These are phyloP conservation scores for Cairina moschata DNA, from an alignment of 2,113 vertebrate species.

Conservation along the genomic window DNA sequence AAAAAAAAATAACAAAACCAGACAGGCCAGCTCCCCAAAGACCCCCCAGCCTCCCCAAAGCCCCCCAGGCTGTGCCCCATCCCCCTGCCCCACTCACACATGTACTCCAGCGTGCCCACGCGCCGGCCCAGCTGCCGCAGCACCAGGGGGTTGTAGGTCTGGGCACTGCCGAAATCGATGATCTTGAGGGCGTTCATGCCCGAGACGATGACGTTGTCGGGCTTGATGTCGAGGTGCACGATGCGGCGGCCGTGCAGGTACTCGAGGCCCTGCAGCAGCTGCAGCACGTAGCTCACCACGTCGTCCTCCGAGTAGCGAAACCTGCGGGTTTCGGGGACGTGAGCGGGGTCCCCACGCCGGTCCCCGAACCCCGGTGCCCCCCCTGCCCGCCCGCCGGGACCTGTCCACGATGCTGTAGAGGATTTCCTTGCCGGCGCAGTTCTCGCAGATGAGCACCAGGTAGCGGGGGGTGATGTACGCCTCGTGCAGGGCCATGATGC, in stretches of 20 bases:
- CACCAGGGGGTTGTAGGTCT: slow-evolving; percentile 92
- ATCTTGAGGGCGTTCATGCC: slow-evolving; percentile 92
- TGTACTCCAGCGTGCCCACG: slow-evolving; percentile 92
- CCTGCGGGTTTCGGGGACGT: slow-evolving; percentile 65
- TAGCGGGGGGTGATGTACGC: slow-evolving; percentile 97
- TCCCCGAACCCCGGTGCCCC: accelerated
- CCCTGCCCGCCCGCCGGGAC: slow-evolving; percentile 27
- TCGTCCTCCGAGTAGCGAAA: slow-evolving; percentile 98
- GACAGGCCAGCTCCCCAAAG: background rate
- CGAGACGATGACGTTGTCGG: slow-evolving; percentile 91
- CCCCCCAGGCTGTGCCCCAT: background rate
- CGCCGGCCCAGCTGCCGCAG: slow-evolving; percentile 88
- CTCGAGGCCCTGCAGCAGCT: slow-evolving; percentile 94
- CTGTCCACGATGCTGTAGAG: slow-evolving; percentile 95
- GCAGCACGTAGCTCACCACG: slow-evolving; percentile 89
- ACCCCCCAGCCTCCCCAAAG: background rate
- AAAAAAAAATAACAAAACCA: no score
- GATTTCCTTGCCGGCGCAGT: slow-evolving; percentile 92
- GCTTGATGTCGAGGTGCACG: slow-evolving; percentile 95
- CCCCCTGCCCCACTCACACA: slow-evolving; percentile 84
- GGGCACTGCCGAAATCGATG: slow-evolving; percentile 95
- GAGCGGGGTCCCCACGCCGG: accelerated
- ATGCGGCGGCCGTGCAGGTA: slow-evolving; percentile 91
- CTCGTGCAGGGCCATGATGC: slow-evolving; percentile 94
- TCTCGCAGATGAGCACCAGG: slow-evolving; percentile 95